Evolutionary conservation across 2,113 vertebrate genomes (phyloP).

Genomic region (Sialia sialis): DNA sequence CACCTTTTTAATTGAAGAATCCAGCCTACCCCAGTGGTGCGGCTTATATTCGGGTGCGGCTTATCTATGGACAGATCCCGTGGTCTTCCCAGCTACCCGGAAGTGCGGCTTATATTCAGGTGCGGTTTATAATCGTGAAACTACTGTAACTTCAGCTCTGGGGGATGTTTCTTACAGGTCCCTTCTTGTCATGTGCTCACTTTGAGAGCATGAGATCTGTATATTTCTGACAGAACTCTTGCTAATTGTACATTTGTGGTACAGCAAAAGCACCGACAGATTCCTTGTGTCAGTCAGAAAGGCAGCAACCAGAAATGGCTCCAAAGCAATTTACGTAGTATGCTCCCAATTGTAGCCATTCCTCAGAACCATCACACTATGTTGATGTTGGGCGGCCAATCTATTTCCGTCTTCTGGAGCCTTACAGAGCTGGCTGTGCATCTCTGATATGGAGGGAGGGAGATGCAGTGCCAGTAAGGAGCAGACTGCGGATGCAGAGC

Average conservation of each 20-base stretch:
- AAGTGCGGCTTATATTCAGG: too few species aligned
- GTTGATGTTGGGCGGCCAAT: neutral
- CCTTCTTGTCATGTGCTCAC: neutral
- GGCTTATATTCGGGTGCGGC: too few species aligned
- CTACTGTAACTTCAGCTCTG: neutral
- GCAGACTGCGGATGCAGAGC: neutral
- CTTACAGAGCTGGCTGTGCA: accelerated
- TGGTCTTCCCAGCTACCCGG: too few species aligned
- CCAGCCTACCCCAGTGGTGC: too few species aligned
- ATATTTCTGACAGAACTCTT: neutral
- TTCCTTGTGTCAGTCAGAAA: neutral
- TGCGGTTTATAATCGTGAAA: too few species aligned
- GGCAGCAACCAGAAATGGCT: neutral
- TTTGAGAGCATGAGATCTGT: neutral
- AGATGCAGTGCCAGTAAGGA: neutral
- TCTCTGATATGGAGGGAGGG: neutral
- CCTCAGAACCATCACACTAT: neutral
- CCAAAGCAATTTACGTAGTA: neutral
- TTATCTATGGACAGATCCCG: too few species aligned
- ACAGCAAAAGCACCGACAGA: neutral
- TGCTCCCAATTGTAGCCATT: neutral
- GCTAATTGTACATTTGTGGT: neutral
- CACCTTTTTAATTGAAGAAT: too few species aligned
- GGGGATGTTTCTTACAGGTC: neutral
- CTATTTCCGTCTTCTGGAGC: neutral